These are phyloP conservation scores for Zaprionus tsacasi DNA, from an alignment of 1,140 invertebrate genomes.

Conservation along the genomic window DNA sequence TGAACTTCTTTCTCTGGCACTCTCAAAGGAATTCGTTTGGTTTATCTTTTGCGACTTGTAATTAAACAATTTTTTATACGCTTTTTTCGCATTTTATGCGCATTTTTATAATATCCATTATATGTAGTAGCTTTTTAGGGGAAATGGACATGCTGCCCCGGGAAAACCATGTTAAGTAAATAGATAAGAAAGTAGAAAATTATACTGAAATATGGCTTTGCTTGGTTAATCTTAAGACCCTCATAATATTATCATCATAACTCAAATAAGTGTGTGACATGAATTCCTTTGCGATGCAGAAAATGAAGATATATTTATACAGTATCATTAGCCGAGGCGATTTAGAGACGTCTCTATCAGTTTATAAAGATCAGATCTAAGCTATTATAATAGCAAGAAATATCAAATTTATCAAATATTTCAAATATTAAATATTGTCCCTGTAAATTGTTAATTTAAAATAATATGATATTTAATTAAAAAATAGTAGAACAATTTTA, in stretches of 20 bases:
- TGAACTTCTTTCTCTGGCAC: conserved; percentile 8
- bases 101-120: conserved; percentile 7
- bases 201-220: background rate
- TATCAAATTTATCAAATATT: too few relatives aligned
- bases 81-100: background rate
- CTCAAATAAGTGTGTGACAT: background rate
- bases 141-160: background rate
- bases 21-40: conserved; percentile 31
- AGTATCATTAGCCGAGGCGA: too few relatives aligned
- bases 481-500: too few relatives aligned
- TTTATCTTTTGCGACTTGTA: background rate
- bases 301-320: background rate
- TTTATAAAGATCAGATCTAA: too few relatives aligned
- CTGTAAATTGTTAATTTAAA: too few relatives aligned
- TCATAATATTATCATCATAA: background rate
- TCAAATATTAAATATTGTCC: too few relatives aligned
- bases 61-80: background rate
- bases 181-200: background rate
- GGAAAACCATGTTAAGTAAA: background rate
- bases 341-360: too few relatives aligned
- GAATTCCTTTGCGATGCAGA: too few relatives aligned
- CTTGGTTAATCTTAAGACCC: background rate
- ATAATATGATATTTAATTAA: too few relatives aligned
- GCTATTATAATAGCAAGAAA: too few relatives aligned
- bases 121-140: background rate